Conservation (phyloP, 1,140 invertebrate species). For the Tetranychus urticae region DNA sequence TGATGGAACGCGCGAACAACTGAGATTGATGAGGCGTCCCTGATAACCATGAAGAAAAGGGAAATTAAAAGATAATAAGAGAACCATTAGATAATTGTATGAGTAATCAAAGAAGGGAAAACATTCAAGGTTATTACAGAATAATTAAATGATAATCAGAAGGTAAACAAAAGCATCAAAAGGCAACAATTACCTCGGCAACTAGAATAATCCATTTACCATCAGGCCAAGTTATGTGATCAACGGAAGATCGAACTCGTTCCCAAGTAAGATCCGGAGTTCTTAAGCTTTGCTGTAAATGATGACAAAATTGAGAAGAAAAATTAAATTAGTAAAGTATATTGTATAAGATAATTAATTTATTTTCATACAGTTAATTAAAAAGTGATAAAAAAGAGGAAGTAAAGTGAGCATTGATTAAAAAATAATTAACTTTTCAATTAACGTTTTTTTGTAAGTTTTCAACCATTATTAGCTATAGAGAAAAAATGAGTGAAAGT, state of each 20-base stretch:
- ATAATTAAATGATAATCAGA: not conserved
- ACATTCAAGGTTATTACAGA: not conserved
- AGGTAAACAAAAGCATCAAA: not conserved
- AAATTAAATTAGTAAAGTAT: not conserved
- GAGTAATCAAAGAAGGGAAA: no score
- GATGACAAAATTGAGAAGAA: not conserved
- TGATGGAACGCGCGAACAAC: constrained; percentile 86
- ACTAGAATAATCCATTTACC: constrained; percentile 41
- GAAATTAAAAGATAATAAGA: not conserved
- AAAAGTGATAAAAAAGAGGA: no score
- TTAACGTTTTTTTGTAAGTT: no score
- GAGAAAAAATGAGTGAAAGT: no score
- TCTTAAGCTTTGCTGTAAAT: constrained; percentile 53
- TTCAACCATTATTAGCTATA: no score
- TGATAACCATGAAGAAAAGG: constrained; percentile 20
- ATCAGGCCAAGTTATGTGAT: constrained; percentile 28
- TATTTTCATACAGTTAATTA: not conserved
- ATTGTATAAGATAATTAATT: not conserved
- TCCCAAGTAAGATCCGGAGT: constrained; percentile 91
- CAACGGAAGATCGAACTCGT: constrained; percentile 84
- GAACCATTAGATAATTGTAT: not conserved
- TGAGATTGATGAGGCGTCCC: constrained; percentile 80
- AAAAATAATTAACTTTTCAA: no score
- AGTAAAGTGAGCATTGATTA: no score
- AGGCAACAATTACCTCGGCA: constrained; percentile 31